Evolutionary conservation across 2,113 vertebrate genomes (phyloP), one percentile per base, ranked within the genome.

Genomic region (Scalopus aquaticus): DNA sequence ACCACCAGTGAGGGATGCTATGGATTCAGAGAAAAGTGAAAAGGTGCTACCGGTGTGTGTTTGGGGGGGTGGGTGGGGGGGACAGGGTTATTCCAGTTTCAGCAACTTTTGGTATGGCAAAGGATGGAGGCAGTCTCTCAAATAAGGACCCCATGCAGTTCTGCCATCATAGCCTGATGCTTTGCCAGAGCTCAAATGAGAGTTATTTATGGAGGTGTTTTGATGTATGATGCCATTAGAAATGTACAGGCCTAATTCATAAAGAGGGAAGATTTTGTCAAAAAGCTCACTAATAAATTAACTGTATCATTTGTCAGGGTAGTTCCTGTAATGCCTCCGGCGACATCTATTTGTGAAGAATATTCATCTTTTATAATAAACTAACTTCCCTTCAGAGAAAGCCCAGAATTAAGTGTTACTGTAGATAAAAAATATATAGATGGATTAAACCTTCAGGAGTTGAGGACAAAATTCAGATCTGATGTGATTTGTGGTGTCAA

Each of bases 301-400:
- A 93, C 15, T 83, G 35, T 91, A 92, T 96, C 19, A 89, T 74
- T 97, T 96, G 89, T 12, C 56, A 96, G 51, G 26, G 60, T 91
- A n/a, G 44, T 84, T 96, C 80, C 84, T 24, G 88, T 3, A 35
- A 67, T 46, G 56, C 67, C 30, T 93, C 56, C 0, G 69, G 58
- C 0, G 20, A 87, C 70, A 93, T 95, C 49, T 76, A 73, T 60
- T 69, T 89, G 46, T 87, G 74, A 77, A 88, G 46, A 76, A 19
- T 30, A 78, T 80, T 64, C 2, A 12, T 62, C 9, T 82, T 4
- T 46, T 64, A 15, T 26, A 79, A 81, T 49, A 95, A 93, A 88
- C 32, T 30, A 84, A 74, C 1, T 4, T 17, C 90, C 28, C 65
- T 90, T 58, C 13, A 9, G 11, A 13, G 8, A 56, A 93, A 64